These are phyloP conservation scores for Kryptopterus vitreolus DNA, from an alignment of 2,797 vertebrate species.

Conservation along the genomic window DNA sequence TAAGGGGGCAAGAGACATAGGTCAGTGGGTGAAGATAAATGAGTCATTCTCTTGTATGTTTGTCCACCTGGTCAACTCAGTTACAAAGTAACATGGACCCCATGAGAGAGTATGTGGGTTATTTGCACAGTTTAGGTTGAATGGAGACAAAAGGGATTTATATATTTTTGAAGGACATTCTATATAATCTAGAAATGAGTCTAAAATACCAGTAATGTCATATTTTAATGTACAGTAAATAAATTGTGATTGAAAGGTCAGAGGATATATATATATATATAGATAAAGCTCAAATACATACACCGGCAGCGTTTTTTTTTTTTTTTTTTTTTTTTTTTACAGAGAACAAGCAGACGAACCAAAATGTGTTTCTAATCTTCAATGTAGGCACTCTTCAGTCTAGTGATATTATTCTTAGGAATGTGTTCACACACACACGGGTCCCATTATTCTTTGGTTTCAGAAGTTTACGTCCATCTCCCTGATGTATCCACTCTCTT, in stretches of 20 bases:
- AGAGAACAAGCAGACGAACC: slow-evolving; percentile 38
- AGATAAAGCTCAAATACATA: neutral
- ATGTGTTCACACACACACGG: slow-evolving; percentile 69
- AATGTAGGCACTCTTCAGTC: slow-evolving; percentile 59
- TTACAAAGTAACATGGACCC: slow-evolving; percentile 65
- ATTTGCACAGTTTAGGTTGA: neutral
- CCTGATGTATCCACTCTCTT: slow-evolving; percentile 30
- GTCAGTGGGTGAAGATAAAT: slow-evolving; percentile 67
- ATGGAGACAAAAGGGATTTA: neutral
- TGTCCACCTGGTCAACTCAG: slow-evolving; percentile 75
- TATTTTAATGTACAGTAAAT: neutral
- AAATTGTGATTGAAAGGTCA: slow-evolving; percentile 22
- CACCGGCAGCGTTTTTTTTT: slow-evolving; percentile 17
- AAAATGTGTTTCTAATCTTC: slow-evolving; percentile 72
- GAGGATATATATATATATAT: slow-evolving; percentile 1
- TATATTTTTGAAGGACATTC: neutral
- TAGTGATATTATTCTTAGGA: slow-evolving; percentile 64
- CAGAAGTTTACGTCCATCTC: slow-evolving; percentile 63
- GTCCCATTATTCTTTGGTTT: slow-evolving; percentile 70
- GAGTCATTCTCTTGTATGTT: slow-evolving; percentile 76
- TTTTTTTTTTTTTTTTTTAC: slow-evolving; percentile 9
- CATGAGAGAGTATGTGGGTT: slow-evolving; percentile 26
- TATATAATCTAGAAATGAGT: neutral
- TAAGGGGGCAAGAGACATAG: slow-evolving; percentile 61
- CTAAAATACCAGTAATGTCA: neutral